Evolutionary conservation across 2,888 invertebrate genomes (phyloP).

Genomic region (Drosophila trichaetosa): DNA sequence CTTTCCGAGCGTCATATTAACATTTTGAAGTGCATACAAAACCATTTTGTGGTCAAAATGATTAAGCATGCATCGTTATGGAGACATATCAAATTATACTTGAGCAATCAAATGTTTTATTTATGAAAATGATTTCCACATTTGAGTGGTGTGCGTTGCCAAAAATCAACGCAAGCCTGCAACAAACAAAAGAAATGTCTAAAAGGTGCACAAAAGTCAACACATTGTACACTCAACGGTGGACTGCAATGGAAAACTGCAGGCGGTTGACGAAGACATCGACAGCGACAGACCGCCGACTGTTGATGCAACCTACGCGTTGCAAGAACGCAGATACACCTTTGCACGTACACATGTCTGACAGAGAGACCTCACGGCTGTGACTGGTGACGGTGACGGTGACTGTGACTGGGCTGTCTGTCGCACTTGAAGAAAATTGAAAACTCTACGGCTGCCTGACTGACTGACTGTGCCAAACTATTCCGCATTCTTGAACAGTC

Average conservation of each 20-base stretch:
- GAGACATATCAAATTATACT: background rate
- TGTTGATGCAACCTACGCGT: slow-evolving; percentile 70
- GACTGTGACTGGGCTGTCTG: slow-evolving; percentile 21
- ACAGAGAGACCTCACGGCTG: slow-evolving; percentile 28
- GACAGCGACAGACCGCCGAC: slow-evolving; percentile 48
- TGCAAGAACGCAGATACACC: background rate
- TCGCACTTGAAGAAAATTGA: slow-evolving; percentile 50
- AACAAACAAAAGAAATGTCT: slow-evolving; percentile 22
- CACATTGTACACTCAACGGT: slow-evolving; percentile 14
- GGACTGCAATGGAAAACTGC: slow-evolving; percentile 19
- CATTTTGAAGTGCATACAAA: background rate
- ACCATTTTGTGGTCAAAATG: background rate
- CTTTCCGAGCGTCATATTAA: background rate
- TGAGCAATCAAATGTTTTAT: background rate
- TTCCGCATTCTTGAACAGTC: slow-evolving; percentile 70
- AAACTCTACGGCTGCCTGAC: slow-evolving; percentile 36
- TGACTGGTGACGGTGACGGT: slow-evolving; percentile 5
- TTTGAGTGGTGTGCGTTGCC: slow-evolving; percentile 50
- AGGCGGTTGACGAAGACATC: slow-evolving; percentile 28
- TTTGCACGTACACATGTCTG: slow-evolving; percentile 13
- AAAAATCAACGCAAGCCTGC: slow-evolving; percentile 40
- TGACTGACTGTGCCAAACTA: slow-evolving; percentile 53
- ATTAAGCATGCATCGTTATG: background rate
- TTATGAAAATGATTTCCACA: slow-evolving; percentile 26
- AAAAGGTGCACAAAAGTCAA: slow-evolving; percentile 38